Conservation (phyloP, 2,797 vertebrate species). For the Trematomus bernacchii region DNA sequence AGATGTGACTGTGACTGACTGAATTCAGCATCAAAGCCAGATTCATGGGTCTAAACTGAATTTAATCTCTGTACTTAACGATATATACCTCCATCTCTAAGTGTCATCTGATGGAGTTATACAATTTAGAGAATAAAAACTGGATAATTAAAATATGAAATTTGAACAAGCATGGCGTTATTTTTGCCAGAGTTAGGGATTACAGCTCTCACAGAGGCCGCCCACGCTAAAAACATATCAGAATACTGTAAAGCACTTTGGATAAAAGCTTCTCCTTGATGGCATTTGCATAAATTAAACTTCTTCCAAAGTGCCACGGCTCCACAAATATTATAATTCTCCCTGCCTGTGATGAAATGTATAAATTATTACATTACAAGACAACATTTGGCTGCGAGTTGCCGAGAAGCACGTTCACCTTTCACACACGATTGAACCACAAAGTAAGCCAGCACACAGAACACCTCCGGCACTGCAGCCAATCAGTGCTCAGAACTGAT, state of each 20-base stretch:
- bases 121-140: conserved; percentile 17
- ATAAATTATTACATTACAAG: conserved; percentile 2
- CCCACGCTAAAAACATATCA: conserved; percentile 48
- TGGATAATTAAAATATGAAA: conserved; percentile 48
- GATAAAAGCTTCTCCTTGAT: conserved; percentile 46
- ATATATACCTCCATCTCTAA: neutral
- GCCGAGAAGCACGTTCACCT: conserved; percentile 23
- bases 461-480: conserved; percentile 35
- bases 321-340: conserved; percentile 24
- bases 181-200: conserved; percentile 48
- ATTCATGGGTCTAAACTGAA: conserved; percentile 25
- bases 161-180: conserved; percentile 44
- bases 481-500: conserved; percentile 39
- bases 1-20: conserved; percentile 32
- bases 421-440: conserved; percentile 11
- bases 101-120: conserved; percentile 10
- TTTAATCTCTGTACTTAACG: neutral
- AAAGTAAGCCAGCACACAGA: conserved; percentile 21
- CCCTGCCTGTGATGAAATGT: conserved; percentile 24
- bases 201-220: conserved; percentile 46
- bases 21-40: conserved; percentile 31
- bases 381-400: neutral
- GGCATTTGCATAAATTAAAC: conserved; percentile 62
- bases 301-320: conserved; percentile 40
- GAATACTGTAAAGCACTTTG: conserved; percentile 33